Base-by-base conservation (phyloP, 2,797 vertebrate species). In the Fundulus diaphanus region DNA sequence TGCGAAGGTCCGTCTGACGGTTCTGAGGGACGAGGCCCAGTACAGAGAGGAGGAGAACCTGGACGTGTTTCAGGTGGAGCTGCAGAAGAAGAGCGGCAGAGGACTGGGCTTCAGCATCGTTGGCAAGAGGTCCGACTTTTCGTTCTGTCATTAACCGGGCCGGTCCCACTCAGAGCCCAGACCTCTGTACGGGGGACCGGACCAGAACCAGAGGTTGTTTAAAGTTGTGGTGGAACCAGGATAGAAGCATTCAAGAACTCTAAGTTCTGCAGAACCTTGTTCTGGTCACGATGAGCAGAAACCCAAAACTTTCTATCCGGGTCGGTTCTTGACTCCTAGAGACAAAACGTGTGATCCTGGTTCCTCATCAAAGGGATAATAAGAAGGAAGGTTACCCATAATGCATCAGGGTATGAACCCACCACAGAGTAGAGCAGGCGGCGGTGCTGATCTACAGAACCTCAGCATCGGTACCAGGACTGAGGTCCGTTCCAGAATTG, bases 101-200 rank as follows among this genome's bases (percentile, higher is more conserved):
- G 98, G 98, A 0, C 93, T 99, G 54, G 98, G 98, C 11, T 95
- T 99, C 81, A 98, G 98, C 92, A 98, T 99, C 18, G 92, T 90
- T 0, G 89, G 90, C 9, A 92, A 93, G 82, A 92, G 92, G 91
- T 92, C 61, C 0, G 12, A 44, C 49, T 75, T 42, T 24, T 22
- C 6, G 24, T 63, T 35, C 54, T 29, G 27, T 49, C 48, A 54
- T 51, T 59, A 11, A 61, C 57, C 57, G 8, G 16, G 16, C 35
- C 29, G 18, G 59, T 48, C 12, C 46, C 46, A 48, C 46, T 12
- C 3, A 35, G 16, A 7, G 57, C 7, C 57, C 57, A 35, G 57
- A 22, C 3, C 7, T 35, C 16, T 61, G 7, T 31, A 57, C 2
- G 56, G 15, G 31, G 20, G 24, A 63, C 35, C 29, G 29, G 56